phyloP scores from a whole-genome alignment of 2,888 invertebrate genomes.

The Leptopilina drosophilae region DNA sequence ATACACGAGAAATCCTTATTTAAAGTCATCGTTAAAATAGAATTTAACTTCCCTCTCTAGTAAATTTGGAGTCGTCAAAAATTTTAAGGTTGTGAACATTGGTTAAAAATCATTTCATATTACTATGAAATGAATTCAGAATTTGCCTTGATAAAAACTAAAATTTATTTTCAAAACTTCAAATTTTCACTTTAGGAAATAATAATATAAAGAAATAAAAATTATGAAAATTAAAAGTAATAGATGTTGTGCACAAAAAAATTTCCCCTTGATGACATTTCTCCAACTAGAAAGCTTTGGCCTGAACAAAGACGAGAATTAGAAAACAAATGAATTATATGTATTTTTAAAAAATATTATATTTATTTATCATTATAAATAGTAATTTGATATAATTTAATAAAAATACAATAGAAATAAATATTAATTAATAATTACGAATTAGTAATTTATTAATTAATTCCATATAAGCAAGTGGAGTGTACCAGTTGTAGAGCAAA shows the following conservation, averaged over 20 bases:
- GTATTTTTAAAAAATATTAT: not conserved
- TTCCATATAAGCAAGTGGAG: no score
- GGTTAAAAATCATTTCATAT: not conserved
- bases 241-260: constrained; percentile 57
- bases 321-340: not conserved
- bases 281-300: constrained; percentile 34
- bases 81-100: not conserved
- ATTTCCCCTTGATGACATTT: constrained; percentile 68
- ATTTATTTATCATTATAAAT: not conserved
- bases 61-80: not conserved
- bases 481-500: no score
- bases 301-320: constrained; percentile 49
- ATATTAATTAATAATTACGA: no score
- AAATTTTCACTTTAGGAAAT: constrained; percentile 60
- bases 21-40: no score
- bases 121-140: not conserved
- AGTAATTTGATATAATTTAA: no score
- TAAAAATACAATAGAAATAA: no score
- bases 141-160: no score
- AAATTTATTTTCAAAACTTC: constrained; percentile 54
- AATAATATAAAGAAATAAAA: constrained; percentile 47
- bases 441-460: no score
- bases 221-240: constrained; percentile 7
- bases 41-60: no score
- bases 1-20: constrained; percentile 78